Base-by-base conservation (phyloP, 2,888 invertebrate genomes). In the Iselma pallidipennis region DNA sequence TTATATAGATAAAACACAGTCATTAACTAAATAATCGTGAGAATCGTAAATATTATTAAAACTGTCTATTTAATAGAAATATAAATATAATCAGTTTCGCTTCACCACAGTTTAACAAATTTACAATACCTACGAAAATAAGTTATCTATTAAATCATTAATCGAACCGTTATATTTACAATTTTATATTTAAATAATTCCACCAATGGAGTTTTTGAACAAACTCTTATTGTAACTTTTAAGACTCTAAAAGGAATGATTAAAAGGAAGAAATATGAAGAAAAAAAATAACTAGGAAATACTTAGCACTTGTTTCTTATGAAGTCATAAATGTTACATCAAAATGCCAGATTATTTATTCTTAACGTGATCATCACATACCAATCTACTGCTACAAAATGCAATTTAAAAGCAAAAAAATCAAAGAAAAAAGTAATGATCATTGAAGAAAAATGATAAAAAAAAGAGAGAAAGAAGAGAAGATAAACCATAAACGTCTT, bases 321-420 rank as follows among this genome's bases (percentile, higher is more conserved):
- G 23, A 45, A 45, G 45, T 45, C 23, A 45, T 45, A 45, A 45
- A 45, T 45, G 45, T 45, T 45, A 23, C 45, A 45, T 45, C n/a
- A 23, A 45, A 45, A 23, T 45, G 4, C 21, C 45, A 4, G 45
- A 45, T 45, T 45, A 23, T 45, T 45, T 45, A 45, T 45, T 45
- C 45, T 10, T 23, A 45, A 45, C 21, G 21, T 21, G 21, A 19
- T 45, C 21, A 45, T 37, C 14, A 7, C 45, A 21, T 21, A 21
- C 37, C 37, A 2, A 19, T 9, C 10, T 42, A 45, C 7, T 21
- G 21, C 21, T 42, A 5, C 10, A 45, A 45, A 45, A 45, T 45
- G 21, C 21, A 45, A 45, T 21, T 12, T 14, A 21, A 45, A 1
- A 9, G 0, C 9, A 42, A 6, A 42, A 37, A 37, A 12, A 29